These are phyloP conservation scores for Microtus richardsoni DNA, from an alignment of 2,113 vertebrate genomes.

Conservation along the genomic window DNA sequence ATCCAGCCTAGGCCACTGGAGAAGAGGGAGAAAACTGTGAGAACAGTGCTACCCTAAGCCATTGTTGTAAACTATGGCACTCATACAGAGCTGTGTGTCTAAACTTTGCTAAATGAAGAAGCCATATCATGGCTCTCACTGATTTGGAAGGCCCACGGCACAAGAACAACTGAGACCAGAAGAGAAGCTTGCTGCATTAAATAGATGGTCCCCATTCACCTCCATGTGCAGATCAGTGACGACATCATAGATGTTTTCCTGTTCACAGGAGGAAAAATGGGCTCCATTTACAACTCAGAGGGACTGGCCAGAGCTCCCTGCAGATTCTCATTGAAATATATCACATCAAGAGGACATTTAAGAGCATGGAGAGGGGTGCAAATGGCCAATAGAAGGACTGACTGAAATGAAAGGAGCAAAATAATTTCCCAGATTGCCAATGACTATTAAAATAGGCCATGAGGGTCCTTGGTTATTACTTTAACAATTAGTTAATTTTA, in stretches of 20 bases:
- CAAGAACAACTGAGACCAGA: not conserved
- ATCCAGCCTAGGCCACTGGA: not conserved
- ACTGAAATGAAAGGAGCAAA: slow-evolving; percentile 81
- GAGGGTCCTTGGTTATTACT: slow-evolving; percentile 87
- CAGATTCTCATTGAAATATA: slow-evolving; percentile 71
- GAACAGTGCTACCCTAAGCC: not conserved
- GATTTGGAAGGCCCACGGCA: not conserved
- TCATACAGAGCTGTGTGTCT: not conserved
- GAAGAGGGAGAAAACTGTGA: not conserved
- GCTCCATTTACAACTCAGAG: slow-evolving; percentile 42
- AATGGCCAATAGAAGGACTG: slow-evolving; percentile 75
- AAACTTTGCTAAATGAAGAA: not conserved
- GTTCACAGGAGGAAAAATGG: slow-evolving; percentile 30
- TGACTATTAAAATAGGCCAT: slow-evolving; percentile 83
- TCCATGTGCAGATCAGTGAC: not conserved
- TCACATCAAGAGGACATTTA: slow-evolving; percentile 76
- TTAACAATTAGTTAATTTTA: slow-evolving; percentile 90
- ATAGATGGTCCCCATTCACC: not conserved
- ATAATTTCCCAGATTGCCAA: slow-evolving; percentile 86
- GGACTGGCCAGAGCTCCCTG: slow-evolving; percentile 58
- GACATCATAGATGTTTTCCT: not conserved
- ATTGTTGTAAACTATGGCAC: not conserved
- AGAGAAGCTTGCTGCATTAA: not conserved
- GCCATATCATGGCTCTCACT: not conserved
- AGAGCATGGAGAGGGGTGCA: slow-evolving; percentile 60